Percentiles rank a stretch among this genome's conserved stretches.
phyloP scores from a whole-genome alignment of 2,797 vertebrate species.

The Xiphophorus birchmanni region DNA sequence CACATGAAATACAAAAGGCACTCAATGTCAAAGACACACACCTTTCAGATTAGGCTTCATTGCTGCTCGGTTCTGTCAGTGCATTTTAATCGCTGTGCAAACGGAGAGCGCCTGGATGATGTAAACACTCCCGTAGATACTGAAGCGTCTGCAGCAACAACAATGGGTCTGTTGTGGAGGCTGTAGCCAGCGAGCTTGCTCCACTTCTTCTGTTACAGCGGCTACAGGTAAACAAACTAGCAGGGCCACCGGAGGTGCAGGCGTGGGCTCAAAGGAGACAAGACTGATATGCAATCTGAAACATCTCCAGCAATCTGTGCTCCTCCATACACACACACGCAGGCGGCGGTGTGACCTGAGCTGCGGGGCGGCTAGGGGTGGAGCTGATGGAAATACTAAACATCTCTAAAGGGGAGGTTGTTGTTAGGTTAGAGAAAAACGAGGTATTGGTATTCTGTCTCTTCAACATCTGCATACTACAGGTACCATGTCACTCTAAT shows the following conservation, averaged over 20 bases:
- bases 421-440: slow-evolving; percentile 38
- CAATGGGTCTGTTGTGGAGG: slow-evolving; percentile 68
- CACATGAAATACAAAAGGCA: slow-evolving; percentile 42
- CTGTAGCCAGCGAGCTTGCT: slow-evolving; percentile 43
- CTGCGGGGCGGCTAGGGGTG: slow-evolving; percentile 40
- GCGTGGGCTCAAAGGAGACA: slow-evolving; percentile 49
- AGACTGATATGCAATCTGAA: slow-evolving; percentile 69
- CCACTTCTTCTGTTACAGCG: slow-evolving; percentile 63
- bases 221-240: slow-evolving; percentile 71
- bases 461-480: slow-evolving; percentile 20
- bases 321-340: slow-evolving; percentile 41
- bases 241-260: slow-evolving; percentile 60
- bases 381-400: slow-evolving; percentile 26
- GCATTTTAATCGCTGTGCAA: slow-evolving; percentile 66
- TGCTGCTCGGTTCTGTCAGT: slow-evolving; percentile 55
- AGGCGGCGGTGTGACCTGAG: slow-evolving; percentile 28
- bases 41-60: slow-evolving; percentile 36
- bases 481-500: slow-evolving; percentile 46
- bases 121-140: slow-evolving; percentile 69
- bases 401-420: slow-evolving; percentile 32
- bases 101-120: slow-evolving; percentile 54
- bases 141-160: slow-evolving; percentile 51
- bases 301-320: slow-evolving; percentile 53
- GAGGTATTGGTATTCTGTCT: slow-evolving; percentile 19
- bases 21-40: slow-evolving; percentile 30